phyloP scores from a whole-genome alignment of 2,888 invertebrate genomes.

The Epirrhoe alternata region DNA sequence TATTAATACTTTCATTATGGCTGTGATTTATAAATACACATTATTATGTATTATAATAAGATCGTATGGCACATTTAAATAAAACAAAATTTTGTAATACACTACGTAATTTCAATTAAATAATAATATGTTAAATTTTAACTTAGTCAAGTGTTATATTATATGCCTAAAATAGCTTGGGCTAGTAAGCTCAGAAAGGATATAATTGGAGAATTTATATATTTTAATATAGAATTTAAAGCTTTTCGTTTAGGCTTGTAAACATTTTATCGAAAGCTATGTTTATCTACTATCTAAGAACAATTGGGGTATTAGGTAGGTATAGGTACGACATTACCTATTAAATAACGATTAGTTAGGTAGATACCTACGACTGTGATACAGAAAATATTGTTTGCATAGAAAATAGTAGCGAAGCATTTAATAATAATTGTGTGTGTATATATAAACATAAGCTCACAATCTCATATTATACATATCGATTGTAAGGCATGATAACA shows the following conservation, averaged over 20 bases:
- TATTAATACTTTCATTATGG: conserved; percentile 19
- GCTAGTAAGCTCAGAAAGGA: conserved; percentile 27
- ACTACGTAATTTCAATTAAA: not conserved
- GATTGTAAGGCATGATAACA: conserved; percentile 12
- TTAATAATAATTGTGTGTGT: not conserved
- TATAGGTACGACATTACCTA: conserved; percentile 10
- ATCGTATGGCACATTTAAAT: conserved; percentile 27
- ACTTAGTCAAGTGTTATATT: conserved; percentile 1
- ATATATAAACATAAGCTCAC: not conserved
- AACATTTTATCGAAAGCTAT: conserved; percentile 24
- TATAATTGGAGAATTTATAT: conserved; percentile 20
- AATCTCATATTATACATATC: not conserved
- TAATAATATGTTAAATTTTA: not conserved
- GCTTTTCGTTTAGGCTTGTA: conserved; percentile 32
- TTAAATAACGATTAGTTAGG: not conserved
- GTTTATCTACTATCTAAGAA: conserved; percentile 22
- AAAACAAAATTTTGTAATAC: not conserved
- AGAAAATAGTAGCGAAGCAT: conserved; percentile 11
- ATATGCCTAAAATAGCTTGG: conserved; percentile 3
- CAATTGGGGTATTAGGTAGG: conserved; percentile 8
- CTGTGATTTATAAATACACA: conserved; percentile 11
- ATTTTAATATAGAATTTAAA: conserved; percentile 25
- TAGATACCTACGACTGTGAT: not conserved
- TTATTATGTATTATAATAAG: conserved; percentile 4
- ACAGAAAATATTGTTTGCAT: conserved; percentile 7